Evolutionary conservation across 1,140 invertebrate species (phyloP).

Genomic region (Drosophila bifasciata): DNA sequence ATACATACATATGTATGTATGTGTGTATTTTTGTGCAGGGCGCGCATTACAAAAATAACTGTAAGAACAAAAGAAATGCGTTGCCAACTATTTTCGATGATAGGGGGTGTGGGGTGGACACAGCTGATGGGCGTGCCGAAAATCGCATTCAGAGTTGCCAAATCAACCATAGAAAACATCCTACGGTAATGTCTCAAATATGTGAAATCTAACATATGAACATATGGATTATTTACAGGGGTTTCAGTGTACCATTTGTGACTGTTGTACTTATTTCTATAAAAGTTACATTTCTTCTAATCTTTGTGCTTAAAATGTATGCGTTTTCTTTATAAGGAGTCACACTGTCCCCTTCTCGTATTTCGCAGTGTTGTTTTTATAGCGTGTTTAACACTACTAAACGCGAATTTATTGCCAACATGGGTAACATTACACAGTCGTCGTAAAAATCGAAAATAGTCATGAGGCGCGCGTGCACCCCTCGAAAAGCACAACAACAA

Average conservation of each 20-base stretch:
- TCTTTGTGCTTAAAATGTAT: no score
- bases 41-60: slow-evolving; percentile 13
- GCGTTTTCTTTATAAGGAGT: no score
- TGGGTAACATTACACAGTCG: slow-evolving; percentile 77
- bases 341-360: slow-evolving; percentile 33
- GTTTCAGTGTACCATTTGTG: not conserved
- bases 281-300: not conserved
- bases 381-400: slow-evolving; percentile 81
- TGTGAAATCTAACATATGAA: not conserved
- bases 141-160: slow-evolving; percentile 19
- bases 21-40: no score
- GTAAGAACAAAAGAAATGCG: slow-evolving; percentile 12
- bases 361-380: slow-evolving; percentile 56
- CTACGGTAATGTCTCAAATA: no score
- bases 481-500: slow-evolving; percentile 26
- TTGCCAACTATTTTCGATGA: slow-evolving; percentile 8
- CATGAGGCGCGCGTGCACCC: slow-evolving; percentile 48
- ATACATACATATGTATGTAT: no score
- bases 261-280: no score
- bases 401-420: slow-evolving; percentile 74
- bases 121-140: slow-evolving; percentile 30
- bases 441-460: slow-evolving; percentile 77
- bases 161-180: slow-evolving; percentile 12
- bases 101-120: slow-evolving; percentile 2
- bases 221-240: no score